Evolutionary conservation across 2,113 vertebrate species (phyloP), one percentile per base, ranked within the genome.

Genomic region (Gorsachius goisagi): DNA sequence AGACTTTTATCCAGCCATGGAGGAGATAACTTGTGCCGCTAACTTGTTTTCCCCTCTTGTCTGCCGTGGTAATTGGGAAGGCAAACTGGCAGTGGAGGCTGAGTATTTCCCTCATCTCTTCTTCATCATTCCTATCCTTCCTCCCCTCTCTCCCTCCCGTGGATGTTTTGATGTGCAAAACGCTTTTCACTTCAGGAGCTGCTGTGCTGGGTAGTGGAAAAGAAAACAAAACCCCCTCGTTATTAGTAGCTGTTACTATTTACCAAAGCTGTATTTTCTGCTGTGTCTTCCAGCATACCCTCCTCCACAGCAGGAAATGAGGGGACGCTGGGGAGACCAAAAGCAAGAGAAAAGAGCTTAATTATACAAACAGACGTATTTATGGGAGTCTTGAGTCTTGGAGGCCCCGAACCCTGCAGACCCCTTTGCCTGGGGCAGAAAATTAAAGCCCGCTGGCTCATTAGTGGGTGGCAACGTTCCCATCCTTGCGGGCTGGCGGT

Each of bases 291-390:
- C 74, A 93, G 74, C 73, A 12, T 44, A 26, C n/a, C 78, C 95
- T 95, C 90, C 96, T 94, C 94, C 82, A 35, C 88, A 69, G 74
- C 85, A 86, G 92, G 95, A 93, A 94, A 92, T 92, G 95, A 92
- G 82, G 58, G 71, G 85, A 69, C 68, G 85, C 60, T 75, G 84
- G 69, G 85, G 90, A 75, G 52, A 58, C 35, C 3, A 0, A 37
- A 5, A 93, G 35, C 32, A 22, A 39, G 82, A 33, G 50, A 66
- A 83, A 73, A 73, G 35, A 86, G 13, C 50, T 95, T 64, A 83
- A 73, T 90, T 92, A 35, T 9, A 69, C 85, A 77, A 88, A 95
- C 45, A 76, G 53, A 28, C 4, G 41, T 49, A 45, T 73, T 88
- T 8, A 5, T 41, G 88, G 78, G 66, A 90, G 78, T 53, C 73